Base-by-base conservation (phyloP, 2,113 vertebrate genomes). In the Uropsilus gracilis region DNA sequence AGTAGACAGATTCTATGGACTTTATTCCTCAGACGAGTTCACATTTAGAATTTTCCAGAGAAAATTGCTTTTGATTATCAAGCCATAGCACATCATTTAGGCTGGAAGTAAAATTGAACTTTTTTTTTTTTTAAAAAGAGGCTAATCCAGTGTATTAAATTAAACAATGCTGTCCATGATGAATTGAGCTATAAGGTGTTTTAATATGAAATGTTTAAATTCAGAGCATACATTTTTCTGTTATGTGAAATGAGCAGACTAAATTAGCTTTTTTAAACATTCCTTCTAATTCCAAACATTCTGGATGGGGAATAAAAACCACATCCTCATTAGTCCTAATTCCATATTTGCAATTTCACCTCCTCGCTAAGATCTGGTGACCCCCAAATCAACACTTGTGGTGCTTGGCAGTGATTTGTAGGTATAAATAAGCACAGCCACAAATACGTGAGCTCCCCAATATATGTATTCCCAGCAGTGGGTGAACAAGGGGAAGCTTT, bases 1-100 rank as follows among this genome's bases (percentile, higher is more conserved):
- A 95, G 93, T 66, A 95, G 96, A 95, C 86, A 97, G 96, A 97
- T 89, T 94, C 81, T 68, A 53, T 32, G 89, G 81, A 85, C 92
- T 94, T 97, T 89, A 0, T 6, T 37, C 92, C 63, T 92, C 28
- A 39, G 57, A 71, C 88, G 69, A 68, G 76, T 95, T 95, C 88
- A 94, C 68, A 57, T 72, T 93, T 22, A 16, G 18, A 10, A 91
- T 86, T 89, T 86, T 87, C 81, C 91, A 12, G 2, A 73, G 96
- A 76, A 89, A 81, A 68, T 81, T n/a, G 91, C 69, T 76, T 83
- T 83, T 86, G 89, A 84, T 93, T 72, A 97, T 78, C 75, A 90
- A n/a, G 68, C 26, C 18, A 76, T 2, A 97, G 69, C 20, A 50
- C 3, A 59, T 59, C 39, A 75, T 46, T 84, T 59, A 87, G 61